Evolutionary conservation across 2,113 vertebrate genomes (phyloP), one percentile per base, ranked within the genome.

Genomic region (Herpailurus yagouaroundi): DNA sequence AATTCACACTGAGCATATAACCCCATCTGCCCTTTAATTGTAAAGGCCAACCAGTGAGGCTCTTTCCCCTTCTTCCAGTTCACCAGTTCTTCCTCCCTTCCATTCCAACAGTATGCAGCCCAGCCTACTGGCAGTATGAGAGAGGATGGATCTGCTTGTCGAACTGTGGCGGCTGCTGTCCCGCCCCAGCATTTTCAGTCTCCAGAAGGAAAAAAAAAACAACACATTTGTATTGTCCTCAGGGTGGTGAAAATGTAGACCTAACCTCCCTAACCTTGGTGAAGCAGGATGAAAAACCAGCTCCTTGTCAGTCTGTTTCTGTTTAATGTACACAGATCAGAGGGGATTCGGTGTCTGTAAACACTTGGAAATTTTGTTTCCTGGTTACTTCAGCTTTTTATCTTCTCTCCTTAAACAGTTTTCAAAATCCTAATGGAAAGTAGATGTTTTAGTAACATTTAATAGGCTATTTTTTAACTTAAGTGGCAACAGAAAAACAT

Each of bases 131-230:
- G 21, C 21, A 96, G 98, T 98, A 91, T 99, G 99, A 99, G 98
- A 99, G 96, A 98, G 98, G 95, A 98, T 98, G 98, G 99, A 99
- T 98, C 97, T 99, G 96, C 97, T 98, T 92, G 99, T 98, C 71
- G 98, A 99, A 94, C 99, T 16, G 99, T 98, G 97, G 95, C 99
- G 64, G 98, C 98, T 0, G 99, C 98, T 0, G 98, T 99, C 97
- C 98, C 99, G 76, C 98, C 98, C 0, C 96, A 97, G 41, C 95
- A 7, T 74, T 99, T 99, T 96, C 98, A 97, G 95, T 93, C 98
- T 29, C 0, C 29, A 94, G 97, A 98, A 0, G 68, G 98, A 48
- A 98, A 84, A 99, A 60, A 60, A 19, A 57, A n/a, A n/a, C n/a
- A n/a, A 0, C 55, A 98, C 1, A 14, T 99, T 57, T 98, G 99